These are phyloP conservation scores for Sminthurides aquaticus DNA, from an alignment of 2,888 invertebrate species.

Conservation along the genomic window DNA sequence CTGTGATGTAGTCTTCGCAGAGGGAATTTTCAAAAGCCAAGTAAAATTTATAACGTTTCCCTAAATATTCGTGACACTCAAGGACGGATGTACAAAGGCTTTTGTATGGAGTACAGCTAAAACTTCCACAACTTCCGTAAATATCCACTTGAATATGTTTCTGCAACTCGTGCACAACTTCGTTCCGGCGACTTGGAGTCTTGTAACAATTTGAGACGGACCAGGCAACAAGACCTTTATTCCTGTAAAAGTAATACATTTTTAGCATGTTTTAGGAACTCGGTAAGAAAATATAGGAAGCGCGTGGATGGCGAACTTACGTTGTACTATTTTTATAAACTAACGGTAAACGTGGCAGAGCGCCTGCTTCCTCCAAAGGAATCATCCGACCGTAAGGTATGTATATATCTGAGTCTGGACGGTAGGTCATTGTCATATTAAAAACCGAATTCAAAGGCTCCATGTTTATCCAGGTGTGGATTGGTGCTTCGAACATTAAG, in stretches of 20 bases:
- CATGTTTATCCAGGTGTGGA: slow-evolving; percentile 34
- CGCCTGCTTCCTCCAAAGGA: slow-evolving; percentile 14
- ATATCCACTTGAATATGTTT: slow-evolving; percentile 38
- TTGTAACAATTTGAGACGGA: slow-evolving; percentile 43
- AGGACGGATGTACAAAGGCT: slow-evolving; percentile 29
- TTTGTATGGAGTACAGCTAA: slow-evolving; percentile 25
- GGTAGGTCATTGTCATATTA: slow-evolving; percentile 28
- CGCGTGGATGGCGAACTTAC: too few relatives aligned
- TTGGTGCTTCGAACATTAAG: slow-evolving; percentile 35
- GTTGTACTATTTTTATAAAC: background rate
- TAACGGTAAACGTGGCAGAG: background rate
- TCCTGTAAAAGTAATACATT: slow-evolving; percentile 13
- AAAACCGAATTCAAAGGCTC: slow-evolving; percentile 32
- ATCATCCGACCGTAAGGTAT: slow-evolving; percentile 34
- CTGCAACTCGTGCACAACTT: slow-evolving; percentile 38
- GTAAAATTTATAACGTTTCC: slow-evolving; percentile 43
- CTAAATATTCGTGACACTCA: slow-evolving; percentile 31
- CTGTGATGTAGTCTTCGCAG: slow-evolving; percentile 44
- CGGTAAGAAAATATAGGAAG: too few relatives aligned
- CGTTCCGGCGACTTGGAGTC: slow-evolving; percentile 35
- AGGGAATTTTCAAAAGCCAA: slow-evolving; percentile 44
- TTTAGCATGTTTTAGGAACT: too few relatives aligned
- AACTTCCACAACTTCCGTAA: slow-evolving; percentile 40
- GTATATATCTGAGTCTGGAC: slow-evolving; percentile 34
- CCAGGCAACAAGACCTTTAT: slow-evolving; percentile 42